Evolutionary conservation across 2,888 invertebrate genomes (phyloP).

Genomic region (Eupithecia vulgata): DNA sequence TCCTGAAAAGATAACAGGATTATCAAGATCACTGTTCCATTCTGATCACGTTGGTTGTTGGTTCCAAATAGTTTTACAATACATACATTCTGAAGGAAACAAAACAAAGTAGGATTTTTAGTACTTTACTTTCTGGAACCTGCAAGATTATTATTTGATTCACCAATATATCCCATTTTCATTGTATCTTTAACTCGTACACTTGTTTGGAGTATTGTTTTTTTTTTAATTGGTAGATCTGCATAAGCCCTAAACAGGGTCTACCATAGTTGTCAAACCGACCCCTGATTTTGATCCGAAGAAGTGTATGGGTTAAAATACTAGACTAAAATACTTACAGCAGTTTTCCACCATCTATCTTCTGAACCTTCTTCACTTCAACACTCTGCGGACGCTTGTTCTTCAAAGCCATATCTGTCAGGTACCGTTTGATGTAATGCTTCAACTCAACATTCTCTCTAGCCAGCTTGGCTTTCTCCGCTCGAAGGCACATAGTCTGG

Average conservation of each 20-base stretch:
- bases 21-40: not conserved
- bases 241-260: too few species aligned
- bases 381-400: slow-evolving; percentile 69
- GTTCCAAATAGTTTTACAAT: too few species aligned
- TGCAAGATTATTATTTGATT: too few species aligned
- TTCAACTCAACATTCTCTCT: slow-evolving; percentile 87
- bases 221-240: too few species aligned
- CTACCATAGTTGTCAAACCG: too few species aligned
- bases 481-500: slow-evolving; percentile 70
- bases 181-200: too few species aligned
- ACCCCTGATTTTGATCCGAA: too few species aligned
- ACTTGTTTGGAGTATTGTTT: too few species aligned
- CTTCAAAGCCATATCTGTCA: slow-evolving; percentile 84
- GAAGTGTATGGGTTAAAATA: too few species aligned
- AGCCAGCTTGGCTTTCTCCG: slow-evolving; percentile 74
- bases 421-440: slow-evolving; percentile 84
- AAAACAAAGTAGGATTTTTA: not conserved
- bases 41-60: too few species aligned
- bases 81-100: not conserved
- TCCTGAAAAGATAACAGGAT: slow-evolving; percentile 51
- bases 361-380: slow-evolving; percentile 56
- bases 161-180: too few species aligned
- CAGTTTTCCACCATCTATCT: slow-evolving; percentile 55
- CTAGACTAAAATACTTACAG: slow-evolving; percentile 48
- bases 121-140: too few species aligned